Conservation (phyloP, 2,113 vertebrate species). For the Capricornis sumatraensis region DNA sequence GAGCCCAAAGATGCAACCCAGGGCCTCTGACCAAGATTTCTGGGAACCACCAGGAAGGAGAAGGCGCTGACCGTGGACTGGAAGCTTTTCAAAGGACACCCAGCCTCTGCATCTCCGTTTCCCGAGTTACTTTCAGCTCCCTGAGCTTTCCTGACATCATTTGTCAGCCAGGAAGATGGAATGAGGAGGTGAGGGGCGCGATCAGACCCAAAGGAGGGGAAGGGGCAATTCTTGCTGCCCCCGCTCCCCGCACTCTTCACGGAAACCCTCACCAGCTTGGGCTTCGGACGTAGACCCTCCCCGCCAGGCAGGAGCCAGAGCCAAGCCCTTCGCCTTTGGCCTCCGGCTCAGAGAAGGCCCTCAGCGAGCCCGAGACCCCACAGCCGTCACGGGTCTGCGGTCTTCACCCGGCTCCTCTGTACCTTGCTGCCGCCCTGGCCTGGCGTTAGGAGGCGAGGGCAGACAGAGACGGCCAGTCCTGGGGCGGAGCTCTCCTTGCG, state of each 20-base stretch:
- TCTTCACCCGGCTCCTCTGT: accelerated
- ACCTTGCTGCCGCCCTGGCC: accelerated
- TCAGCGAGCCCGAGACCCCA: background rate
- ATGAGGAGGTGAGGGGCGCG: accelerated
- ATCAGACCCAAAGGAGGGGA: background rate
- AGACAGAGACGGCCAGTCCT: background rate
- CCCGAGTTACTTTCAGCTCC: background rate
- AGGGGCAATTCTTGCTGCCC: accelerated
- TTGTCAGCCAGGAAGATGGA: background rate
- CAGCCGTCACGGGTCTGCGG: background rate
- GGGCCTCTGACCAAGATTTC: background rate
- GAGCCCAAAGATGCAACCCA: background rate
- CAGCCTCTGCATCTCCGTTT: background rate
- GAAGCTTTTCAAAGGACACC: background rate
- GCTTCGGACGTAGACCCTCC: background rate
- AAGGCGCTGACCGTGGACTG: background rate
- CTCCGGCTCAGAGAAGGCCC: background rate
- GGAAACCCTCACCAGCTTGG: background rate
- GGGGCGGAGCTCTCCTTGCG: background rate
- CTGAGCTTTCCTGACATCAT: background rate
- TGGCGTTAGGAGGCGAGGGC: background rate
- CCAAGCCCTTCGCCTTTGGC: too few relatives aligned
- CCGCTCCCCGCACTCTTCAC: accelerated
- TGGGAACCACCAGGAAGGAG: background rate
- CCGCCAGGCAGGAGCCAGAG: background rate